These are phyloP conservation scores for Philopedon plagiatum DNA, from an alignment of 2,888 invertebrate genomes.

Conservation along the genomic window DNA sequence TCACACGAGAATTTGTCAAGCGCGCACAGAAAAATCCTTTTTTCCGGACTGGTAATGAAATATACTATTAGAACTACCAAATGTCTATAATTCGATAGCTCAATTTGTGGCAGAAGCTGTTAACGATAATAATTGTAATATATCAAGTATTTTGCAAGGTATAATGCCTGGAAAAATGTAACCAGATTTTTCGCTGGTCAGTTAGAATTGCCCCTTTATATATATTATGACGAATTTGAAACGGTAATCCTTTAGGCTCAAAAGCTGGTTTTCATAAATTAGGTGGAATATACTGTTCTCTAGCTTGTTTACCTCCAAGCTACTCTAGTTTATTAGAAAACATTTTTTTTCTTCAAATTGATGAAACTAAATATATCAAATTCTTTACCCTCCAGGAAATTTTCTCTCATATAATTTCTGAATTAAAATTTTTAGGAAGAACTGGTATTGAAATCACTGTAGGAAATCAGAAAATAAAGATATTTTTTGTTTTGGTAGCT, in stretches of 20 bases:
- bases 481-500: conserved; percentile 29
- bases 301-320: conserved; percentile 32
- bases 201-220: conserved; percentile 15
- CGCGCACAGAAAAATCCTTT: no score
- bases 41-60: no score
- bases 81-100: no score
- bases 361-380: neutral
- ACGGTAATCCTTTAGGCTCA: conserved; percentile 35
- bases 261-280: conserved; percentile 38
- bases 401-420: conserved; percentile 14
- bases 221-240: conserved; percentile 42
- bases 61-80: no score
- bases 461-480: neutral
- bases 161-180: conserved; percentile 11
- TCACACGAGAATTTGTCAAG: no score
- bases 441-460: conserved; percentile 17
- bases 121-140: no score
- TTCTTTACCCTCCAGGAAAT: neutral
- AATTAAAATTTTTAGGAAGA: conserved; percentile 27
- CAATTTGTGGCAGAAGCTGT: no score
- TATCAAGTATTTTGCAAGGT: conserved; percentile 32
- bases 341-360: conserved; percentile 32
- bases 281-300: conserved; percentile 30
- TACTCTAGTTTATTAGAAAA: conserved; percentile 32
- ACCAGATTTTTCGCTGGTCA: neutral